Evolutionary conservation across 2,797 vertebrate species (phyloP).

Genomic region (Sebastes vulpes): DNA sequence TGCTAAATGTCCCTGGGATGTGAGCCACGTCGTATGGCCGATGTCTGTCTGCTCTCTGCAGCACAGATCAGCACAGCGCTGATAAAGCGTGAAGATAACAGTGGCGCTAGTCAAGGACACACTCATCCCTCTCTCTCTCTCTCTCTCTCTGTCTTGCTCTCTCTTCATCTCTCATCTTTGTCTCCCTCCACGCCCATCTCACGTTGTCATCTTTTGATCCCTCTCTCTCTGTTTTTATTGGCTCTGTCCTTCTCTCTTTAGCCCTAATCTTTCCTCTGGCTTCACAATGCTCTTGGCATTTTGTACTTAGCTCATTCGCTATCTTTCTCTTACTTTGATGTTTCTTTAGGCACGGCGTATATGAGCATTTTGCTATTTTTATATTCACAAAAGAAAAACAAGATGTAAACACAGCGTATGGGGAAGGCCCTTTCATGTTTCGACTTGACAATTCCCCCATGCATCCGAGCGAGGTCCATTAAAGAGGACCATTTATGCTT

Average conservation of each 20-base stretch:
- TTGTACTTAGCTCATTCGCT: not conserved
- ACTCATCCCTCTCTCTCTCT: slow-evolving; percentile 24
- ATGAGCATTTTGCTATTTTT: not conserved
- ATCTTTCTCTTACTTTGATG: not conserved
- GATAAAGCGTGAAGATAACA: slow-evolving; percentile 69
- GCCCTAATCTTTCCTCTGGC: not conserved
- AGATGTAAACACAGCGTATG: not conserved
- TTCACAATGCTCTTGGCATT: not conserved
- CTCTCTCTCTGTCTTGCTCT: slow-evolving; percentile 10
- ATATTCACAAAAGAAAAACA: not conserved
- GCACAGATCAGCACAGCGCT: slow-evolving; percentile 54
- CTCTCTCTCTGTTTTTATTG: slow-evolving; percentile 1
- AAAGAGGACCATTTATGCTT: not conserved
- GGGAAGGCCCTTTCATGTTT: not conserved
- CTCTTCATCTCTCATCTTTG: slow-evolving; percentile 23
- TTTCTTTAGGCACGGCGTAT: not conserved
- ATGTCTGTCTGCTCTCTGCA: slow-evolving; percentile 37
- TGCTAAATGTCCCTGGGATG: slow-evolving; percentile 65
- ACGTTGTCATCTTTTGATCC: slow-evolving; percentile 35
- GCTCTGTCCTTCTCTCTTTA: not conserved
- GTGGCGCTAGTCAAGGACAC: slow-evolving; percentile 63
- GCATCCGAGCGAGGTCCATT: not conserved
- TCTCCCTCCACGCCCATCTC: slow-evolving; percentile 21
- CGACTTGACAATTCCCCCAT: not conserved
- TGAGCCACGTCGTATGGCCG: slow-evolving; percentile 57